Evolutionary conservation across 2,113 vertebrate genomes (phyloP).

Genomic region (Ellobius talpinus): DNA sequence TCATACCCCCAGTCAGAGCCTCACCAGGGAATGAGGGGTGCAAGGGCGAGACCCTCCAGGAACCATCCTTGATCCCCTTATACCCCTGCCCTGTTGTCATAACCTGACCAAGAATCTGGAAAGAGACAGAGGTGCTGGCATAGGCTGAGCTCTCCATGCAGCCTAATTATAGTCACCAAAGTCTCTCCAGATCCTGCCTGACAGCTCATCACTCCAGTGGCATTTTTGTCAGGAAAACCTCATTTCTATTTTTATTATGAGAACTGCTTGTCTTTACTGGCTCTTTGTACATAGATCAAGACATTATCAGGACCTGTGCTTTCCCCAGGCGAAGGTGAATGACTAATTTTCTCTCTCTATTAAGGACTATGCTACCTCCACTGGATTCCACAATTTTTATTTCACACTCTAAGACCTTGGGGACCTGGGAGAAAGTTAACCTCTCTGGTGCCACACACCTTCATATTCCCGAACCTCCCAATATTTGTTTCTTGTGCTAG

Average conservation of each 20-base stretch:
- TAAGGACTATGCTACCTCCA: slow-evolving; percentile 69
- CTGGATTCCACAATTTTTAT: slow-evolving; percentile 68
- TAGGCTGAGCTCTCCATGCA: background rate
- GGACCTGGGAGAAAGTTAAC: slow-evolving; percentile 48
- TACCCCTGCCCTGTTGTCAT: background rate
- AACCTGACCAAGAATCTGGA: background rate
- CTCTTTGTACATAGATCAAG: slow-evolving; percentile 83
- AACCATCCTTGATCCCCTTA: background rate
- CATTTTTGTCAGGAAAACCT: slow-evolving; percentile 76
- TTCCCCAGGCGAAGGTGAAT: slow-evolving; percentile 81
- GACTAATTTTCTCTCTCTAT: slow-evolving; percentile 82
- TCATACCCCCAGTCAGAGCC: background rate
- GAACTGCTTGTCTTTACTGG: slow-evolving; percentile 69
- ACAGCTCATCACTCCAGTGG: slow-evolving; percentile 65
- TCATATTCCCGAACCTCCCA: background rate
- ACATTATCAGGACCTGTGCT: slow-evolving; percentile 69
- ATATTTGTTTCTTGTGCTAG: rapidly evolving
- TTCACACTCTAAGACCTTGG: slow-evolving; percentile 21
- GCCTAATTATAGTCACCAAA: slow-evolving; percentile 76
- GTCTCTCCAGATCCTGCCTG: slow-evolving; percentile 53
- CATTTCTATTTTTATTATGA: slow-evolving; percentile 82
- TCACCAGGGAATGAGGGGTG: background rate
- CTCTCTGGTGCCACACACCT: background rate
- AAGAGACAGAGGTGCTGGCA: background rate
- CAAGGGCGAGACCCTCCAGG: background rate